Evolutionary conservation across 2,113 vertebrate genomes (phyloP).

Genomic region (Ictalurus punctatus): DNA sequence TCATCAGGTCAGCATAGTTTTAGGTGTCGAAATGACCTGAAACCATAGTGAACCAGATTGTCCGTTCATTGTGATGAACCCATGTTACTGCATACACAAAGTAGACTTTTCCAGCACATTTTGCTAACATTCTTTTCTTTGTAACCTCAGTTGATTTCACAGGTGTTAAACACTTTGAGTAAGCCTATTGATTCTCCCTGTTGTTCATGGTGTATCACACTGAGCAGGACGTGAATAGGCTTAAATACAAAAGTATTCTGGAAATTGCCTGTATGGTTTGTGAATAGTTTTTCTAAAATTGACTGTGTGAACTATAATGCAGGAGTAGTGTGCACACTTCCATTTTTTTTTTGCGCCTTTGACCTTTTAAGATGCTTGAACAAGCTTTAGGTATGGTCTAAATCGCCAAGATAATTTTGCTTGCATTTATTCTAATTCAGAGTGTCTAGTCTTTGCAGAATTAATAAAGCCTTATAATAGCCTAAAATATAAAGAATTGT

Average conservation of each 20-base stretch:
- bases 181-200: constrained; percentile 18
- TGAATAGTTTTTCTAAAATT: neutral
- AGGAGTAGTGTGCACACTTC: neutral
- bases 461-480: constrained; percentile 4
- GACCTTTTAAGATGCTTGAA: neutral
- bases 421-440: neutral
- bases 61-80: neutral
- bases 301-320: neutral
- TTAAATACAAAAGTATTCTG: neutral
- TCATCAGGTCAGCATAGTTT: too few relatives aligned
- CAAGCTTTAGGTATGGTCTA: neutral
- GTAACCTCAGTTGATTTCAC: neutral
- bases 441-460: neutral
- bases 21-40: neutral
- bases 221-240: neutral
- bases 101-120: neutral
- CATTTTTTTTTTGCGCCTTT: neutral
- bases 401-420: neutral
- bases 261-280: neutral
- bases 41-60: neutral
- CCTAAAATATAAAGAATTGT: neutral
- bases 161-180: neutral
- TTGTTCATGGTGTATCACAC: constrained; percentile 10
- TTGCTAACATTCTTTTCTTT: neutral
- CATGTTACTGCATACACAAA: neutral